Base-by-base conservation (phyloP, 1,140 invertebrate species). In the Samia ricini region DNA sequence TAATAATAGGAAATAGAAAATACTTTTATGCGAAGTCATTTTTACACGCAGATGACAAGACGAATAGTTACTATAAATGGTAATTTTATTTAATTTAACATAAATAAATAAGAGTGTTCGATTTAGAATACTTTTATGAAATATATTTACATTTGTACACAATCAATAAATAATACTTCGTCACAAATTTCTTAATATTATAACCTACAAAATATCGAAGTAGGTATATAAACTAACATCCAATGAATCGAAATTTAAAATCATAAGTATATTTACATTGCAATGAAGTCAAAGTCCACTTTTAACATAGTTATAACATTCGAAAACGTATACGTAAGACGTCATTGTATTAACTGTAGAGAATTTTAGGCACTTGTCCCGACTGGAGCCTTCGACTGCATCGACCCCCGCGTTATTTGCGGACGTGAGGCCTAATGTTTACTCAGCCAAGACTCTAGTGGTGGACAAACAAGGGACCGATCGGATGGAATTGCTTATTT, bases 401-500 rank as follows among this genome's bases (percentile, higher is more conserved):
- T 23, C 51, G 51, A 52, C 22, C 51, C n/a, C 20, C 10, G 51
- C 51, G 49, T 61, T 90, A 86, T 90, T 90, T 90, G 85, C 87
- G 72, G 83, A 88, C 85, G 85, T 88, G 84, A 86, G 83, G 77
- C 83, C 78, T 79, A 67, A 57, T 87, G 81, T 89, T 89, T 88
- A 79, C 81, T 26, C 77, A 87, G 81, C 83, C 84, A 83, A 85
- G 78, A 73, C 84, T 89, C 84, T 88, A 90, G 87, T 88, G 85
- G 84, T 85, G 77, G 79, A 81, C 85, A 88, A 90, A 88, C 82
- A 90, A 74, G 74, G 80, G 81, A 80, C 83, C 79, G 79, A 87
- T 86, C 83, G 82, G 70, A 81, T 78, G 83, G 84, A 88, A 88
- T 89, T 89, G 85, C 87, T 88, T 88, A 90, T 90, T 90, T 90